These are phyloP conservation scores for Patagioenas fasciata DNA, from an alignment of 2,113 vertebrate genomes.

Conservation along the genomic window DNA sequence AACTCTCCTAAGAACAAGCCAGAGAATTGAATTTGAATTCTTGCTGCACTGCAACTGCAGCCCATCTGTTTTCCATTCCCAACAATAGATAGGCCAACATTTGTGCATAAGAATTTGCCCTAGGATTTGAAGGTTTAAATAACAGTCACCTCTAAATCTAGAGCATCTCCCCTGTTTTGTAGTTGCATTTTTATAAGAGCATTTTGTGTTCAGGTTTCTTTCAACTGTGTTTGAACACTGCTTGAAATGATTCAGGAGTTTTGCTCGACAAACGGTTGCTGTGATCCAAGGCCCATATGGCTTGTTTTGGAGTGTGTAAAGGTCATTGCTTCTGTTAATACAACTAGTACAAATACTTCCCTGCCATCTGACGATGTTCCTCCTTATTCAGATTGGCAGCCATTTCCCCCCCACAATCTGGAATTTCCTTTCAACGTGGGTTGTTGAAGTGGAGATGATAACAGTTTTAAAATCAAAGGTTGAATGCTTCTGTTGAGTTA, in stretches of 20 bases:
- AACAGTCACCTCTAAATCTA: background rate
- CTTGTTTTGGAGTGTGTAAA: slow-evolving; percentile 62
- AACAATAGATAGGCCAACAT: background rate
- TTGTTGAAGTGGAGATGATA: slow-evolving; percentile 42
- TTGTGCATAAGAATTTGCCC: background rate
- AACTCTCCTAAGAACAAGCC: slow-evolving; percentile 68
- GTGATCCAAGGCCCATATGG: slow-evolving; percentile 41
- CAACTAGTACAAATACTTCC: slow-evolving; percentile 68
- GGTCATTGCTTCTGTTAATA: slow-evolving; percentile 73
- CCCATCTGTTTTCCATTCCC: slow-evolving; percentile 67
- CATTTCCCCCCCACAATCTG: slow-evolving; percentile 45
- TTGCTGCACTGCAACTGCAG: slow-evolving; percentile 52
- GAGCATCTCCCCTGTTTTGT: background rate
- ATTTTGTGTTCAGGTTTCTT: background rate
- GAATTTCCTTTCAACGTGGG: slow-evolving; percentile 51
- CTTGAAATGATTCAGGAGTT: slow-evolving; percentile 16
- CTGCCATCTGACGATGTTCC: slow-evolving; percentile 62
- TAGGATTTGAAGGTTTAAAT: background rate
- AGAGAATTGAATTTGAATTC: slow-evolving; percentile 64
- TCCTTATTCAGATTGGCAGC: slow-evolving; percentile 59
- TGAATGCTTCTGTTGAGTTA: slow-evolving; percentile 51
- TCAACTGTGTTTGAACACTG: slow-evolving; percentile 6
- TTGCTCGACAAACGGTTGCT: background rate
- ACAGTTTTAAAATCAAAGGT: slow-evolving; percentile 54
- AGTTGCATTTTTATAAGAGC: background rate